A percentile compares a stretch with the other conserved stretches of the same genome.
Evolutionary conservation across 2,113 vertebrate species (phyloP).

Genomic region (Philantomba maxwellii): DNA sequence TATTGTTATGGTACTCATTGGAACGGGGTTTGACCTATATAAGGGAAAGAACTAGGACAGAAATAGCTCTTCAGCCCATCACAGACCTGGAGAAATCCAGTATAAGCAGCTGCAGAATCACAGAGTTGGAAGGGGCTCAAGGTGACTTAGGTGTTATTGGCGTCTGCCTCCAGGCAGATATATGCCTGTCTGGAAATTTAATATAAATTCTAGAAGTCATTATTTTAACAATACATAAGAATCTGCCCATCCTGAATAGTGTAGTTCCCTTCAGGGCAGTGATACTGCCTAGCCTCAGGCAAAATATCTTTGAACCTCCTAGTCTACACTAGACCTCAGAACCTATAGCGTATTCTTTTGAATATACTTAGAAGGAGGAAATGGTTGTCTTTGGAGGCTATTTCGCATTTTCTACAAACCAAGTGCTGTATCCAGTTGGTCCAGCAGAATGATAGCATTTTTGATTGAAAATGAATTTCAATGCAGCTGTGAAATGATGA

Average conservation of each 20-base stretch:
- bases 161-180: conserved; percentile 17
- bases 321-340: background rate
- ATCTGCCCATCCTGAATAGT: background rate
- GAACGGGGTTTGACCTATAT: conserved; percentile 63
- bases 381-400: background rate
- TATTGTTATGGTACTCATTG: conserved; percentile 55
- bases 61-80: conserved; percentile 47
- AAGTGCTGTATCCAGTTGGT: background rate
- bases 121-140: background rate
- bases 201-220: conserved; percentile 35
- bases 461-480: conserved; percentile 43
- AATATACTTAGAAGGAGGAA: background rate
- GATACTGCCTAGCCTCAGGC: background rate
- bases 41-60: conserved; percentile 40
- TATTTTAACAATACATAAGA: conserved; percentile 28
- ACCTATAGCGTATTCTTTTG: background rate
- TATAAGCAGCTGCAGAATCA: conserved; percentile 24
- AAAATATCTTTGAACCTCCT: background rate
- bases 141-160: conserved; percentile 12
- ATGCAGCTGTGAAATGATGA: background rate
- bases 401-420: background rate
- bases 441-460: background rate
- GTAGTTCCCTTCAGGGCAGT: background rate
- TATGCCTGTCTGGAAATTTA: conserved; percentile 34
- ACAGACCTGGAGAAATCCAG: conserved; percentile 35